Base-by-base conservation (phyloP, 2,113 vertebrate species). In the Falco punctatus region DNA sequence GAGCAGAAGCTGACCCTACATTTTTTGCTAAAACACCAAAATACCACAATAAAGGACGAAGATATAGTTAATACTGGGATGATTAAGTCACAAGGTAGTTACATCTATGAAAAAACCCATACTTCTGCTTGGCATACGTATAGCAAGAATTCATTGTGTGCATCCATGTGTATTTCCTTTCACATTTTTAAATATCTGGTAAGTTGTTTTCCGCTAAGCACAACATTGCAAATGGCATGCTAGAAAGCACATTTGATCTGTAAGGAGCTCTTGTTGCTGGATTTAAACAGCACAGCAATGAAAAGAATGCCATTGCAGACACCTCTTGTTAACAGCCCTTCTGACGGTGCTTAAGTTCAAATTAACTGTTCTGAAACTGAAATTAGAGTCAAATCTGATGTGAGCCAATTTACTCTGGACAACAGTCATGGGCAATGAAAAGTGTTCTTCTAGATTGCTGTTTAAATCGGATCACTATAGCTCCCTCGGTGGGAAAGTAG, bases 361-460 rank as follows among this genome's bases (percentile, higher is more conserved):
- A 97, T 97, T 94, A 98, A 96, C 94, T 61, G 65, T 96, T 92
- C 94, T 96, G 81, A 98, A 96, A 91, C 78, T 73, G 89, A 97
- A 97, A 97, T 97, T 97, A 97, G 94, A 97, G 88, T 97, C 90
- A 97, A 97, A 96, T 94, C 86, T 94, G 93, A 97, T 96, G 59
- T 67, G 81, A 97, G 82, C 78, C 95, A 89, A 89, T 98, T 97
- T 97, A 73, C 72, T 84, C n/a, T 90, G 88, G 86, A 30, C 65
- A 95, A 88, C 81, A 95, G 32, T 96, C 88, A 71, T 24, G 33
- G 82, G 82, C 92, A 84, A 74, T 92, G 93, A 96, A 92, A 97
- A 96, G 78, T 92, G 94, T 92, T 95, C 89, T 95, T 86, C 78
- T 87, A 90, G 94, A 95, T 94, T 95, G 82, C 65, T 93, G 88